Evolutionary conservation across 2,797 vertebrate species (phyloP).

Genomic region (Chromobotia macracanthus): DNA sequence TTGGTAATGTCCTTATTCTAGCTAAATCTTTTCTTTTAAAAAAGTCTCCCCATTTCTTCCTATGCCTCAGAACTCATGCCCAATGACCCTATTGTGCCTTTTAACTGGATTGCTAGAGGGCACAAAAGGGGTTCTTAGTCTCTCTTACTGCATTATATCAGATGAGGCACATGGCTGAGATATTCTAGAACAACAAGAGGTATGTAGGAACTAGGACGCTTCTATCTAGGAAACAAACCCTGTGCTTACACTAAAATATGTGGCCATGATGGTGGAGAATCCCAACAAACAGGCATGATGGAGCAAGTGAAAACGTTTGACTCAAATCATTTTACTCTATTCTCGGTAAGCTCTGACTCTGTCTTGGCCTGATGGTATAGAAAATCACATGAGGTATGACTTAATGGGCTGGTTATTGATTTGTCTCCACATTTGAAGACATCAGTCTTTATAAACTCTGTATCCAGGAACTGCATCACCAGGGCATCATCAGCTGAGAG

Average conservation of each 20-base stretch:
- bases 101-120: slow-evolving; percentile 45
- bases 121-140: slow-evolving; percentile 49
- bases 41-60: slow-evolving; percentile 42
- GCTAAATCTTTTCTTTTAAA: slow-evolving; percentile 57
- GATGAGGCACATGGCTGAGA: slow-evolving; percentile 41
- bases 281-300: slow-evolving; percentile 58
- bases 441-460: slow-evolving; percentile 70
- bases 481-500: slow-evolving; percentile 65
- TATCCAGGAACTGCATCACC: slow-evolving; percentile 68
- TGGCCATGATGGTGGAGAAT: slow-evolving; percentile 69
- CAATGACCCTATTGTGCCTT: slow-evolving; percentile 48
- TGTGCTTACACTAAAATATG: slow-evolving; percentile 57
- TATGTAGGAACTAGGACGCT: slow-evolving; percentile 37
- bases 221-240: slow-evolving; percentile 57
- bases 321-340: background rate
- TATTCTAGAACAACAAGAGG: slow-evolving; percentile 38
- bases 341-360: slow-evolving; percentile 58
- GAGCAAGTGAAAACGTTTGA: slow-evolving; percentile 49
- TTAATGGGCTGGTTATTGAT: slow-evolving; percentile 80
- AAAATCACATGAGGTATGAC: slow-evolving; percentile 65
- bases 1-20: slow-evolving; percentile 61
- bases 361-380: slow-evolving; percentile 64
- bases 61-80: slow-evolving; percentile 56
- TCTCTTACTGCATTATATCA: slow-evolving; percentile 35
- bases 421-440: slow-evolving; percentile 69